These are phyloP conservation scores for Tragopan temminckii DNA, from an alignment of 2,797 vertebrate genomes.

Conservation along the genomic window DNA sequence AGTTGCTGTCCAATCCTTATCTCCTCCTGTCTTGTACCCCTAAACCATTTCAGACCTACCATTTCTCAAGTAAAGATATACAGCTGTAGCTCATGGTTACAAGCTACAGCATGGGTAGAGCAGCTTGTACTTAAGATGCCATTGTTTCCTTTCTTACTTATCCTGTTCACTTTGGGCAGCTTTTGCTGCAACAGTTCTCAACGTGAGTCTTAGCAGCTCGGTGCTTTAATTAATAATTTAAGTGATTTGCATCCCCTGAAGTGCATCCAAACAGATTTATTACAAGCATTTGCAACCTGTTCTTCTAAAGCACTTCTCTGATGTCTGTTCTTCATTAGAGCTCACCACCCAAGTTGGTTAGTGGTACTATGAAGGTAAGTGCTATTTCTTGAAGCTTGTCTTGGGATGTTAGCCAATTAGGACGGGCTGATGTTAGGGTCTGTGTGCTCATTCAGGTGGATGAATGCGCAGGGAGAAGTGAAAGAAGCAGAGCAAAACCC, in stretches of 20 bases:
- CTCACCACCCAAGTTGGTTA: constrained; percentile 3
- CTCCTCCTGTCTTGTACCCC: not conserved
- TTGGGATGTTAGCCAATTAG: not conserved
- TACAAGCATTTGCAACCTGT: constrained; percentile 19
- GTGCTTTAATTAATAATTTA: constrained; percentile 81
- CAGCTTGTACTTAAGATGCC: constrained; percentile 49
- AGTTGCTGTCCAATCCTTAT: rapidly evolving
- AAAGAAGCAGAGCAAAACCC: not conserved
- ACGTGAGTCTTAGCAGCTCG: constrained; percentile 36
- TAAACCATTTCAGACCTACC: not conserved
- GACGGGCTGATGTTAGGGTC: not conserved
- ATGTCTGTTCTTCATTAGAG: not conserved
- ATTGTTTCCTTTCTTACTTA: not conserved
- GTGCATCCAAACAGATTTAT: constrained; percentile 49
- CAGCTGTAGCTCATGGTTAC: constrained; percentile 32
- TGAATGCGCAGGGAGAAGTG: not conserved
- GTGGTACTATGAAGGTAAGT: constrained; percentile 6
- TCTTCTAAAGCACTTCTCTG: constrained; percentile 51
- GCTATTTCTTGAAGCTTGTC: not conserved
- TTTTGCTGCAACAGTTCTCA: constrained; percentile 48
- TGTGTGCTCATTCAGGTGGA: not conserved
- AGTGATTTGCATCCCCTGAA: constrained; percentile 68
- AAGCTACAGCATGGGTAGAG: constrained; percentile 18
- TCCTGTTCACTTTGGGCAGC: not conserved
- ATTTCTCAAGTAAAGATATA: not conserved